Base-by-base conservation (phyloP, 2,888 invertebrate species). In the Limnephilus lunatus region DNA sequence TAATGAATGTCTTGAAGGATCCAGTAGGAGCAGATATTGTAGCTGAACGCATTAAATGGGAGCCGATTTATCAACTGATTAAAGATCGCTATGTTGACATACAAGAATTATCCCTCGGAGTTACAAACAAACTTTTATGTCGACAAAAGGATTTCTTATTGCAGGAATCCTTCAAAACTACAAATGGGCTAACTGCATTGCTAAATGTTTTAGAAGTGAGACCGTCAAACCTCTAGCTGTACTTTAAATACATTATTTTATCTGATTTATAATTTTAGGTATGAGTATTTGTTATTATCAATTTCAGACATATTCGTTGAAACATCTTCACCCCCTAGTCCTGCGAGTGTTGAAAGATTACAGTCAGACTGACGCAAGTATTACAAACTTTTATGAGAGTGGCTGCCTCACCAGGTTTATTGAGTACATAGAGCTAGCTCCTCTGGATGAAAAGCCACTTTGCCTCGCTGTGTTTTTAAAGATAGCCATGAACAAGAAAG, bases 11-110 rank as follows among this genome's bases (percentile, higher is more conserved):
- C 1, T 94, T 96, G n/a, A 95, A 95, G 30, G 96, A 97, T 92
- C 96, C 96, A 0, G 94, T 95, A 0, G 96, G 95, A 53, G 95
- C 95, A 0, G 94, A 95, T 0, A 95, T 95, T 94, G 95, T 97
- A 85, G 96, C 96, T 0, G 96, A 95, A 94, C 96, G 95, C 93
- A 96, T 97, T 94, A 95, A 95, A 92, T 96, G 97, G 95, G 94
- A 95, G 0, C 95, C 95, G 0, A 94, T 96, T 0, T 95, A 96
- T 39, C 95, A 95, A 1, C 94, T 96, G 85, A 95, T 96, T 94
- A 95, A 95, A 93, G 96, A 96, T 94, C 95, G 96, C 85, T 96
- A 95, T 94, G 94, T 96, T 81, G 95, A 96, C 0, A 96, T 97
- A 44, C 97, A 97, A 93, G 95, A 95, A 90, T 95, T 96, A 0